These are phyloP conservation scores for Hemibagrus wyckioides DNA, from an alignment of 2,113 vertebrate genomes.

Conservation along the genomic window DNA sequence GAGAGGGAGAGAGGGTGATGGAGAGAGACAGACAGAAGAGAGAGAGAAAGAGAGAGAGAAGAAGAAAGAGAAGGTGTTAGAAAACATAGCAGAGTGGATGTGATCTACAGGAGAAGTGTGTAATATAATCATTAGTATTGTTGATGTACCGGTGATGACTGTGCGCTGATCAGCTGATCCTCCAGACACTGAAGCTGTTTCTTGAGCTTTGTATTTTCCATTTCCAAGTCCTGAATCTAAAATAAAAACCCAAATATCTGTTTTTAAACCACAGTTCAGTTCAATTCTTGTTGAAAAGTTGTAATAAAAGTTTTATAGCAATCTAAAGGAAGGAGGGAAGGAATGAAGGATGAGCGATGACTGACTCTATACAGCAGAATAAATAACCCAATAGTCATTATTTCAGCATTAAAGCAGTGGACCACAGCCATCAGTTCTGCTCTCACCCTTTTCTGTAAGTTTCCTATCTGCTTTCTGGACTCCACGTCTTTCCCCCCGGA, in stretches of 20 bases:
- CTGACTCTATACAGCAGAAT: background rate
- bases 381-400: background rate
- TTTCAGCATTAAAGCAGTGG: background rate
- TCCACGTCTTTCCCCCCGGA: constrained; percentile 98
- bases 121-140: background rate
- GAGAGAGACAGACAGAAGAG: constrained; percentile 20
- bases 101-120: background rate
- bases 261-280: background rate
- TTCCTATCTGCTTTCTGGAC: constrained; percentile 95
- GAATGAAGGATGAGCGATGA: background rate
- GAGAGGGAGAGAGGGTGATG: too few relatives aligned
- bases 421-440: background rate
- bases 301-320: background rate
- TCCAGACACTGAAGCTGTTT: constrained; percentile 91
- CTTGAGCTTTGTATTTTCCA: constrained; percentile 92
- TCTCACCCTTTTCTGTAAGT: constrained; percentile 89
- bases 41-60: background rate
- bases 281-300: background rate
- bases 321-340: background rate
- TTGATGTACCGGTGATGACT: constrained; percentile 80
- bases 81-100: background rate
- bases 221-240: constrained; percentile 97
- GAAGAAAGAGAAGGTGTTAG: background rate
- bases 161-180: constrained; percentile 85
- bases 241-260: constrained; percentile 44